Evolutionary conservation across 37 sponge, comb jelly and placozoan genomes (phyloP), one percentile per base, ranked within the genome.

Genomic region (Cladorhizidae sp.): DNA sequence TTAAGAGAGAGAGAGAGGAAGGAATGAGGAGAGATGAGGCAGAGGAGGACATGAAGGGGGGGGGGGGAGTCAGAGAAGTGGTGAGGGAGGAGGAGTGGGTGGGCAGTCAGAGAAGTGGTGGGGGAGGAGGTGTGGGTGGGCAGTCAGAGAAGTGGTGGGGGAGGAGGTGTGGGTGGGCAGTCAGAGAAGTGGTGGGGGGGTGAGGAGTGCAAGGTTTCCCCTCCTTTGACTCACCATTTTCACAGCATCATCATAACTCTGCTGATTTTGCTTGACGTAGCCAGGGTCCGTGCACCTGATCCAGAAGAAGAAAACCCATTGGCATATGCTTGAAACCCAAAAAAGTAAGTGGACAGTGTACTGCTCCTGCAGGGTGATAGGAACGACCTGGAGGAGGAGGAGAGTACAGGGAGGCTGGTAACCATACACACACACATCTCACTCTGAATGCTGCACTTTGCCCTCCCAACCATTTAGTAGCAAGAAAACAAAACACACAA

Each of bases 291-390:
- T 67, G 31, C 83, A 82, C 54, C 80, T 80, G 25, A 80, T 57
- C 55, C 86, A 75, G 6, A 84, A 42, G 50, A 84, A 95, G 63
- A 89, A 43, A 17, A 95, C 39, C 95, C 95, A 95, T 79, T 89
- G 55, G n/a, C 89, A 64, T 8, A 89, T 55, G 21, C 70, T 86
- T 40, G 55, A 50, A 29, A 91, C 57, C 79, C 83, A 83, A 75
- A 92, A 89, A 32, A 38, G 37, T 0, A 89, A 15, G 61, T 95
- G 95, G 0, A 79, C 39, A 28, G 68, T 81, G 56, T 57, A 77
- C 26, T 74, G 42, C 15, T 54, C 43, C 21, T 87, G 79, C 65
- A 94, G 37, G 3, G 95, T 88, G 20, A 71, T 38, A 51, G 93
- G 93, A 42, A 92, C 40, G 62, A 76, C 75, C 93, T 45, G 49